Evolutionary conservation across 2,888 invertebrate species (phyloP), one percentile per base, ranked within the genome.

Genomic region (Cristatella mucedo): DNA sequence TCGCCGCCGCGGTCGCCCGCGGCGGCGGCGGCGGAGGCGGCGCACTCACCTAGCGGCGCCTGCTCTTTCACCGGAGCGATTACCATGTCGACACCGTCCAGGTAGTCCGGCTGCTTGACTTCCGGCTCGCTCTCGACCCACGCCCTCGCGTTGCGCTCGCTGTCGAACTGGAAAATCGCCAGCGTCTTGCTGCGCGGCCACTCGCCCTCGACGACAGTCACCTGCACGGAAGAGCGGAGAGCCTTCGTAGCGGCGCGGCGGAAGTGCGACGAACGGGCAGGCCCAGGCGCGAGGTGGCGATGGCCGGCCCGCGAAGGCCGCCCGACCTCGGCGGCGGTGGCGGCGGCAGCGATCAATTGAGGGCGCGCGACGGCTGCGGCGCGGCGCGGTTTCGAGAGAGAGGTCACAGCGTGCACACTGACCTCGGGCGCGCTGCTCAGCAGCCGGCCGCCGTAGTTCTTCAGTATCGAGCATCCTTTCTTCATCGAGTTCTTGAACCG

Each of bases 71-170:
- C 7, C 24, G n/a, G 21, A n/a, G n/a, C n/a, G n/a, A n/a, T n/a
- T 13, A 36, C 36, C n/a, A 36, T 22, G 26, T 36, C 36, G 13
- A 36, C 19, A 4, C 36, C 36, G 15, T 36, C 36, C 36, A 36
- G 22, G 15, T 26, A 36, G 36, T 36, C 36, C 5, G 36, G 36
- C 24, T 36, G 36, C 18, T 36, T 36, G 6, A 36, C 36, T 6
- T 26, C 6, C 16, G 36, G 36, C 4, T 36, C 36, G 13, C 36
- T 36, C 36, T 36, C 13, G 4, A 36, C 15, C 13, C 26, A 36
- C 4, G 7, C 16, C 15, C 18, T n/a, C 4, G 36, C 36, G 13
- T 6, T 15, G 4, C 21, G 4, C 24, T 21, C 24, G n/a, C 24
- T 13, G 36, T 4, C 18, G 15, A 36, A 36, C 16, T 36, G 24